Evolutionary conservation across 2,888 invertebrate species (phyloP), one percentile per base, ranked within the genome.

Genomic region (Harpagoxenus sublaevis): DNA sequence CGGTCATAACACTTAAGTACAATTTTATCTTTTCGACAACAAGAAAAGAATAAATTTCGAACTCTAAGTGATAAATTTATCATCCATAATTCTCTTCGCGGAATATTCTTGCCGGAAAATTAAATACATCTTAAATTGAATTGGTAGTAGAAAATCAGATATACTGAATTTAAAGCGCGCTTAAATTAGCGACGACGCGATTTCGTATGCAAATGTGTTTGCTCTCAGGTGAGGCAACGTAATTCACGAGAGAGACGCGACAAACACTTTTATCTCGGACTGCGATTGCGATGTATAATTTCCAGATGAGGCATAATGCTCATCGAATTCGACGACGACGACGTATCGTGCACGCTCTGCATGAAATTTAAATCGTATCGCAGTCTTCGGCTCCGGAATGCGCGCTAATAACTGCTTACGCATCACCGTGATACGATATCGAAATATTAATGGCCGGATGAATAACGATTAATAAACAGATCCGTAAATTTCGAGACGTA

Each of bases 371-470:
- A 81, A 70, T 78, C 78, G 78, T 48, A 79, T 42, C 70, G 39
- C 35, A 51, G 73, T 18, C 71, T 70, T 57, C 48, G 60, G 18
- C 48, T 60, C 48, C 3, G 60, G 74, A 60, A 73, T 81, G 75
- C 74, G 60, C 60, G 35, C 48, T 74, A 74, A 73, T 81, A 81
- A 48, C 48, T 57, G 79, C 79, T 74, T 74, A 78, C 78, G n/a
- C n/a, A 57, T 78, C 75, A 45, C 9, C 18, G 12, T 12, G 23
- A 74, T 81, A 73, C 35, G 39, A 60, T 73, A 23, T 39, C 35
- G 51, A 88, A 89, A 86, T 91, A 87, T 89, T 86, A 88, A 91
- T 91, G 35, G 53, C 39, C 23, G 51, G 66, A 85, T 85, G 83
- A 91, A 88, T 88, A 90, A 91, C 63, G 71, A 84, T 74, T 82